Base-by-base conservation (phyloP, 2,888 invertebrate species). In the Ernsta delagoae region DNA sequence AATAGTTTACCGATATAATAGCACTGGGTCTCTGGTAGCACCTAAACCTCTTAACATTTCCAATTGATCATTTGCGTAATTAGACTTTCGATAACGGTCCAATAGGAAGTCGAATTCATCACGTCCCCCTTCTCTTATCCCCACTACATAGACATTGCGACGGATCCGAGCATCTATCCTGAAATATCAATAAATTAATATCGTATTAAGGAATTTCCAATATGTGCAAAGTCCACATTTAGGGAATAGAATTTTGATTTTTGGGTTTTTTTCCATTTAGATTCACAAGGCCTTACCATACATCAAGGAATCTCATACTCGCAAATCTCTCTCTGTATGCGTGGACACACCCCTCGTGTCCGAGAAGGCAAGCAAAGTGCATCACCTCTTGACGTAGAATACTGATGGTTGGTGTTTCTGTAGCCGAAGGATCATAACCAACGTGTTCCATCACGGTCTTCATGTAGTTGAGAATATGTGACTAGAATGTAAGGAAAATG, bases 331-430 rank as follows among this genome's bases (percentile, higher is more conserved):
- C 73, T 54, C 79, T 74, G 0, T 90, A 88, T 39, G 94, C 90
- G 0, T 84, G 75, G 0, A 94, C 82, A 75, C 97, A 97, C 6
- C 85, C 86, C 1, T 82, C 72, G 53, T 95, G 89, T 2, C 94
- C 95, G 59, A 95, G 90, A 63, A 89, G 88, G 78, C 97, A 97
- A 5, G 96, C 95, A 87, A 96, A 96, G 61, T 93, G 89, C 5
- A 96, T 77, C 0, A 95, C 84, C 62, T 93, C 88, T 9, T 93
- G 93, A 4, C 96, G 94, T 39, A 94, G 93, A 70, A 90, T 76
- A 24, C 80, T 89, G 0, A 73, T 76, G 0, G 92, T 92, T 0
- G 89, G 83, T 0, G 83, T 81, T 71, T 92, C 93, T 6, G 73
- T 16, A 0, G 64, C 65, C 0, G 45, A n/a, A 0, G 86, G 81